phyloP scores from a whole-genome alignment of 2,113 vertebrate species.

The Oostethus manadensis region DNA sequence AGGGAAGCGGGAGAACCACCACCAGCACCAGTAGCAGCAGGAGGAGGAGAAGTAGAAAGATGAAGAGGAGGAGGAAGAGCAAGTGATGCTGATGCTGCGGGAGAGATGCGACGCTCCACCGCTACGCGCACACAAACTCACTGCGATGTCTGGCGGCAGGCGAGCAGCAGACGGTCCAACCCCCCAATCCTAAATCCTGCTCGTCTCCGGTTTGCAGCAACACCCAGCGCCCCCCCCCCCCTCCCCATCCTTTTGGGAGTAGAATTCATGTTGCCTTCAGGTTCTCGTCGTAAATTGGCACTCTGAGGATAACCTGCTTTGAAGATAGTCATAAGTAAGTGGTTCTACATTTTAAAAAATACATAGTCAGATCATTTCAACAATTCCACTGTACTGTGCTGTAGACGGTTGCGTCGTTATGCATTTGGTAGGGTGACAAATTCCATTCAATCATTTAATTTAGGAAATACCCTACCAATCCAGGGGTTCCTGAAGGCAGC shows the following conservation, averaged over 20 bases:
- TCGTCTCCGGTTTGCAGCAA: constrained; percentile 19
- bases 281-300: neutral
- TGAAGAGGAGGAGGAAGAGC: constrained; percentile 32
- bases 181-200: constrained; percentile 51
- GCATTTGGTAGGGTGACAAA: neutral
- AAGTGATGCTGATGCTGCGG: constrained; percentile 52
- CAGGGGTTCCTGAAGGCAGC: neutral
- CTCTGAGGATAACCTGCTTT: neutral
- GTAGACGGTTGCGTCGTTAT: neutral
- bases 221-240: too few species aligned
- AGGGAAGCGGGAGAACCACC: too few species aligned
- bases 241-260: neutral
- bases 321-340: too few species aligned
- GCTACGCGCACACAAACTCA: constrained; percentile 30
- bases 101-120: constrained; percentile 39
- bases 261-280: constrained; percentile 30
- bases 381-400: neutral
- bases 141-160: constrained; percentile 45
- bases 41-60: constrained; percentile 17
- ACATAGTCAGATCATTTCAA: too few species aligned
- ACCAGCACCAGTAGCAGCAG: too few species aligned
- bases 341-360: neutral
- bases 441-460: too few species aligned
- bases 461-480: neutral
- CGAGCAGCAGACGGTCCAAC: constrained; percentile 59